A percentile compares a stretch with the other conserved stretches of the same genome.
These are phyloP conservation scores for Hydrochoerus hydrochaeris DNA, from an alignment of 2,113 vertebrate genomes.

Conservation along the genomic window DNA sequence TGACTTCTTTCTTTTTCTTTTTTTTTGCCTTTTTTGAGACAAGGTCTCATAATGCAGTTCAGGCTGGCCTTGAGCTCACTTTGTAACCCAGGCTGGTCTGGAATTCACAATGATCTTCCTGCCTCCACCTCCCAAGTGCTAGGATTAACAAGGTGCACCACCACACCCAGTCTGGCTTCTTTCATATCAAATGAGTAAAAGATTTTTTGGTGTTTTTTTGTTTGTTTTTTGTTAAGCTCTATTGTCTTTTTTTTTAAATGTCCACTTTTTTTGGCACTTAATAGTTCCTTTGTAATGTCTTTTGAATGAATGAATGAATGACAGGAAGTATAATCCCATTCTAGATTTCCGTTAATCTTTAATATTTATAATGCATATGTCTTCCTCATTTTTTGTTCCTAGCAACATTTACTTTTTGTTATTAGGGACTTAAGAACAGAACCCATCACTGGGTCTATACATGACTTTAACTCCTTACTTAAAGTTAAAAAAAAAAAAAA, in stretches of 20 bases:
- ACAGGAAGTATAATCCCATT: constrained; percentile 19
- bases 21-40: too few species aligned
- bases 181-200: constrained; percentile 18
- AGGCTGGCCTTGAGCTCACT: too few species aligned
- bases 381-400: constrained; percentile 49
- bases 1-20: not conserved
- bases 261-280: constrained; percentile 43
- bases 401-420: constrained; percentile 47
- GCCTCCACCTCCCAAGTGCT: too few species aligned
- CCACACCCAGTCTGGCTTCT: not conserved
- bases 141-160: too few species aligned
- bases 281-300: constrained; percentile 12
- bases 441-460: not conserved
- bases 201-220: not conserved
- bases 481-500: not conserved
- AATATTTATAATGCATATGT: constrained; percentile 33
- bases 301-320: constrained; percentile 23
- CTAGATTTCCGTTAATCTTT: constrained; percentile 54
- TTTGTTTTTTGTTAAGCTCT: not conserved
- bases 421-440: constrained; percentile 11
- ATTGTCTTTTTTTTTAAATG: constrained; percentile 23
- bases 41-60: too few species aligned
- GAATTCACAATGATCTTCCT: too few species aligned
- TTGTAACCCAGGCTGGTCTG: too few species aligned
- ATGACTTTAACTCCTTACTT: constrained; percentile 36